Base-by-base conservation (phyloP, 2,797 vertebrate species). In the Epinephelus coioides region DNA sequence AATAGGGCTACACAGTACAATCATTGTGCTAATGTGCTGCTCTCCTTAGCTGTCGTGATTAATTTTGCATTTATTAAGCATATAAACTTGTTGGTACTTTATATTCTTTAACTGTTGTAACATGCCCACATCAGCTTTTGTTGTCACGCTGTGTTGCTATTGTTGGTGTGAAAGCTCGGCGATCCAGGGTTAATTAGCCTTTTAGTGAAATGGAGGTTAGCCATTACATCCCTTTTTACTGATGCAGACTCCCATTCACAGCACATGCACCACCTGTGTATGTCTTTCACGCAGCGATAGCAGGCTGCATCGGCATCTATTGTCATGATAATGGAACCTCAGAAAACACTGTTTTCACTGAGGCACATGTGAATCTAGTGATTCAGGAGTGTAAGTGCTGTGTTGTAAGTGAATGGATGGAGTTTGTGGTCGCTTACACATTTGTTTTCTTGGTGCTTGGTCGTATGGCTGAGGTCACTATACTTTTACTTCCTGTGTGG, bases 271-370 rank as follows among this genome's bases (percentile, higher is more conserved):
- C 34, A 23, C 66, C 25, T 59, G 7, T 77, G 54, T 69, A 14
- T 38, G 57, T 11, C 40, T 47, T 73, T 68, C 81, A 81, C 15
- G 44, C 50, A 54, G 59, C 55, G 17, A 61, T 60, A 40, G 23
- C 59, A 15, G 40, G 30, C 47, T 77, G 27, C 54, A 60, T 60
- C 0, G 8, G 46, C 68, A 60, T 27, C 63, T 51, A 73, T 77
- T 89, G 75, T 86, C 50, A 85, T 86, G 69, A 44, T 90, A 86
- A 87, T 78, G 15, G 3, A 0, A 10, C 43, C 21, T 57, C 19
- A 57, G 25, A 67, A 66, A 80, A 70, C 55, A 34, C n/a, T 27
- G 61, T 66, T 63, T 78, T 73, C 54, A 56, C 66, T 11, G 15
- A 62, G 19, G 19, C 63, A 25, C 46, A 72, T 47, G 23, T 21